phyloP scores from a whole-genome alignment of 2,888 invertebrate species.

The Parthenolecanium corni region DNA sequence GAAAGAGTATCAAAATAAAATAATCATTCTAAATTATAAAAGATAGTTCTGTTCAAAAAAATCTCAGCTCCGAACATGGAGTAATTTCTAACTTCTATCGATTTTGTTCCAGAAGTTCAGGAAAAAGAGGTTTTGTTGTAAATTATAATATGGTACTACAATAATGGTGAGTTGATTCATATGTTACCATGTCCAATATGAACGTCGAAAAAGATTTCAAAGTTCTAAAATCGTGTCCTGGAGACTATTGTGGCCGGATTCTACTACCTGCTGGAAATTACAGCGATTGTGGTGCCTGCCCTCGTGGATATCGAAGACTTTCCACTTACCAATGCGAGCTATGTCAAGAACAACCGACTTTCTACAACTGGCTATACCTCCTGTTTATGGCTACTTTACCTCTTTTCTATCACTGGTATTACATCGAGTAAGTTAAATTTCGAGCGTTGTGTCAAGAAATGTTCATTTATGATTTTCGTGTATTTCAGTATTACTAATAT shows the following conservation, averaged over 20 bases:
- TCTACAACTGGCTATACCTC: slow-evolving; percentile 88
- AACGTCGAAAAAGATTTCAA: background rate
- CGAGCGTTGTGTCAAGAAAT: too few species aligned
- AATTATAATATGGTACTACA: too few species aligned
- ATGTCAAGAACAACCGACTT: slow-evolving; percentile 60
- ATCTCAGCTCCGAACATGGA: too few species aligned
- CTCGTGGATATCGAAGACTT: slow-evolving; percentile 63
- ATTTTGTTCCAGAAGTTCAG: too few species aligned
- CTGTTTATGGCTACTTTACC: slow-evolving; percentile 87
- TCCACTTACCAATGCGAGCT: slow-evolving; percentile 59
- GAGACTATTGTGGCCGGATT: slow-evolving; percentile 70
- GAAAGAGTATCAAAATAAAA: background rate
- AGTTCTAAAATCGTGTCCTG: slow-evolving; percentile 51
- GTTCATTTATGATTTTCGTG: too few species aligned
- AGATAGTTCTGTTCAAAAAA: background rate
- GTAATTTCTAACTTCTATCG: too few species aligned
- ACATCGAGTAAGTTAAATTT: slow-evolving; percentile 61
- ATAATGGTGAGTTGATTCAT: too few species aligned
- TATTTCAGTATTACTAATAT: too few species aligned
- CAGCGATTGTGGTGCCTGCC: slow-evolving; percentile 77
- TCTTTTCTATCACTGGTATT: slow-evolving; percentile 80
- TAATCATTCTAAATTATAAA: background rate
- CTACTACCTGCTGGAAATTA: slow-evolving; percentile 53
- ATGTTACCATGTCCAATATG: background rate
- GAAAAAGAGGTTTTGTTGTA: too few species aligned